Evolutionary conservation across 2,113 vertebrate species (phyloP).

Genomic region (Platycercus adscitus): DNA sequence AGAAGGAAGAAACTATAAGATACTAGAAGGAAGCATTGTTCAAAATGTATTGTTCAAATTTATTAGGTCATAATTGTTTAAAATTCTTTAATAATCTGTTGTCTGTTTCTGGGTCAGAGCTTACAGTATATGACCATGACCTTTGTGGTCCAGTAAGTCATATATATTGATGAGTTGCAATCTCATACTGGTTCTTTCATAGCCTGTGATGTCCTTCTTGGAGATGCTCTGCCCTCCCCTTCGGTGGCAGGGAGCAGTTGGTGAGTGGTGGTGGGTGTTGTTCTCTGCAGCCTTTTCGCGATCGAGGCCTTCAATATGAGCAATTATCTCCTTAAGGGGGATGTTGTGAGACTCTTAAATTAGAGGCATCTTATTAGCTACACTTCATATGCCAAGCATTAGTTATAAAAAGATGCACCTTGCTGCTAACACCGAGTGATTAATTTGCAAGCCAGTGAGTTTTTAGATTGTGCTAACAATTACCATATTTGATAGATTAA

Average conservation of each 20-base stretch:
- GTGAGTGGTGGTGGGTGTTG: fast-evolving
- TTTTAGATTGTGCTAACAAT: constrained; percentile 43
- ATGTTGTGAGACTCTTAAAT: background rate
- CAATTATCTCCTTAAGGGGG: background rate
- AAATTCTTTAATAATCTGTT: background rate
- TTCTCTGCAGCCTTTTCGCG: background rate
- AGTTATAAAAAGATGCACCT: constrained; percentile 54
- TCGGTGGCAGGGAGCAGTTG: background rate
- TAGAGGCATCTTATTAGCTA: constrained; percentile 26
- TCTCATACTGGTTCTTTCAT: background rate
- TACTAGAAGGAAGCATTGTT: background rate
- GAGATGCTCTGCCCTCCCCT: background rate
- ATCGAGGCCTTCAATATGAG: fast-evolving
- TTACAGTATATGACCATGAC: background rate
- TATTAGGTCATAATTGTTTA: background rate
- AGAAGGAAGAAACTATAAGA: background rate
- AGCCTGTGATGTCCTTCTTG: background rate
- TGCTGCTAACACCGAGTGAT: constrained; percentile 58
- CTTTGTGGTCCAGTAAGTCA: background rate
- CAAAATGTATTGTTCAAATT: background rate
- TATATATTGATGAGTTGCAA: background rate
- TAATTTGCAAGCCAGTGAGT: constrained; percentile 59
- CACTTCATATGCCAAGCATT: background rate
- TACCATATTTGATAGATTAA: constrained; percentile 67
- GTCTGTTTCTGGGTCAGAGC: background rate